Conservation (phyloP, 2,797 vertebrate species). For the Phalanger gymnotis region DNA sequence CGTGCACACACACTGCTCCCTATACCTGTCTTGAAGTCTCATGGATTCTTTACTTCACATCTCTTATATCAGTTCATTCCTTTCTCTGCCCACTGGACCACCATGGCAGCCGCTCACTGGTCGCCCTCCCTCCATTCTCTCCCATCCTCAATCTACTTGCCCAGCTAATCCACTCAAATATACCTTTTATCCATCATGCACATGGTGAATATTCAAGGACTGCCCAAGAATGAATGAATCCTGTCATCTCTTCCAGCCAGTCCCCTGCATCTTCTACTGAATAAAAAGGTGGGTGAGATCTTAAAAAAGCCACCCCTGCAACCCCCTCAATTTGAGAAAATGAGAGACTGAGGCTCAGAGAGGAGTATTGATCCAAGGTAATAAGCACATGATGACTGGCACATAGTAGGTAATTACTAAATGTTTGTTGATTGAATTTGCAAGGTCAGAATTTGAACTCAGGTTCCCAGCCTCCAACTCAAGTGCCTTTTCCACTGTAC, state of each 20-base stretch:
- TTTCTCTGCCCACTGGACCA: conserved; percentile 20
- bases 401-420: not conserved
- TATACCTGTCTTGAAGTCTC: conserved; percentile 28
- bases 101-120: conserved; percentile 10
- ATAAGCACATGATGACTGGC: not conserved
- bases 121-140: conserved; percentile 8
- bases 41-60: conserved; percentile 9
- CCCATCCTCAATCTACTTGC: conserved; percentile 19
- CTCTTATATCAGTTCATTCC: not conserved
- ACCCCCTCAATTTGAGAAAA: not conserved
- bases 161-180: not conserved
- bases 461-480: conserved; percentile 13
- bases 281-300: not conserved
- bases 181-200: not conserved
- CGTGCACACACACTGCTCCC: not conserved
- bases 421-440: conserved; percentile 14
- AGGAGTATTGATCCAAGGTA: not conserved
- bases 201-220: not conserved
- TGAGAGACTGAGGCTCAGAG: not conserved
- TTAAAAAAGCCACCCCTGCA: not conserved
- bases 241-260: not conserved
- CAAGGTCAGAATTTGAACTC: not conserved
- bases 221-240: not conserved
- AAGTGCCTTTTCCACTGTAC: conserved; percentile 15
- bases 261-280: not conserved